Evolutionary conservation across 2,797 vertebrate genomes (phyloP).

Genomic region (Spatula clypeata): DNA sequence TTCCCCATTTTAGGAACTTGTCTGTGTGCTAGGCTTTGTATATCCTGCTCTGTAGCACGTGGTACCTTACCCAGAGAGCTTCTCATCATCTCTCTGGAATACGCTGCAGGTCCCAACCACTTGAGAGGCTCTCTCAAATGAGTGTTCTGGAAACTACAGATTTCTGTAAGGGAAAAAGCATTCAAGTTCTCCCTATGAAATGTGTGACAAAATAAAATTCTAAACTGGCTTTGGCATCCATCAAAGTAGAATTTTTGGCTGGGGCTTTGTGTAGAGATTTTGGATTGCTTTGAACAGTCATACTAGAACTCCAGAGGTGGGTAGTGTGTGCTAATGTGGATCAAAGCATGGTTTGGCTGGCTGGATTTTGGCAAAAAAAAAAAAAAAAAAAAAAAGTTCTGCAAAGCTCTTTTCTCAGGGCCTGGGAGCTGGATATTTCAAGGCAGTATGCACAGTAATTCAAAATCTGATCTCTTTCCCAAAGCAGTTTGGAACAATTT

Average conservation of each 20-base stretch:
- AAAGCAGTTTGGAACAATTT: constrained; percentile 9
- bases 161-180: not conserved
- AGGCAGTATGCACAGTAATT: not conserved
- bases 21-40: not conserved
- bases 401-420: not conserved
- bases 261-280: not conserved
- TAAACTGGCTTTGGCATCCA: not conserved
- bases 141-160: not conserved
- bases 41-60: not conserved
- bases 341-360: not conserved
- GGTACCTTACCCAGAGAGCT: not conserved
- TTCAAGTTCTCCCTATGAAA: not conserved
- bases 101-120: rapidly evolving
- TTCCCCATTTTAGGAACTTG: not conserved
- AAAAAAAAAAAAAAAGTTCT: not conserved
- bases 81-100: not conserved
- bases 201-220: not conserved
- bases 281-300: not conserved
- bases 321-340: not conserved
- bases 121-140: not conserved
- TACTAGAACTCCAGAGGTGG: not conserved
- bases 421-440: not conserved
- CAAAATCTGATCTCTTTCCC: not conserved
- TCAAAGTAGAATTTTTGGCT: not conserved
- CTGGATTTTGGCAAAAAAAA: not conserved